Evolutionary conservation across 2,888 invertebrate species (phyloP), one percentile per base, ranked within the genome.

Genomic region (Abrostola triplasia): DNA sequence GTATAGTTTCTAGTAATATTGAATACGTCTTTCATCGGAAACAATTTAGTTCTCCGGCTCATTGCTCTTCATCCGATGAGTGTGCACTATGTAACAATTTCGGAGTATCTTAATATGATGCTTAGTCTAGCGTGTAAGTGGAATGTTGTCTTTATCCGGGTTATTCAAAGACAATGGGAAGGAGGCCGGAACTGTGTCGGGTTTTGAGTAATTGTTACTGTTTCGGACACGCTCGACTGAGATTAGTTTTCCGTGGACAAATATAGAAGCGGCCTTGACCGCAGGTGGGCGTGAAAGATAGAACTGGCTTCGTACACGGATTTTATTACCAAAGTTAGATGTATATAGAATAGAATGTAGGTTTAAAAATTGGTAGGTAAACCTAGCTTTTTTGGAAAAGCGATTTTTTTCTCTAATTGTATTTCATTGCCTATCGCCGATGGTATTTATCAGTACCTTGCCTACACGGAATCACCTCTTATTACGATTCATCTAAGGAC

Each of bases 231-330:
- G 44, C 51, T 35, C 0, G 11, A 37, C 37, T 36, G 36, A 54
- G 49, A 67, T 67, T 67, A 56, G 61, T 52, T 61, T 42, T 38
- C 37, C 44, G 10, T 11, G n/a, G 2, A 61, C 48, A 67, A 72
- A 67, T 72, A 67, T 61, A 67, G 52, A 56, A 72, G 38, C 42
- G 48, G 40, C 42, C 40, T 57, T 8, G 40, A 13, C 60, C 48
- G 67, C 42, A 42, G 59, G 66, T 8, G 49, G 57, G 24, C 37
- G 55, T 60, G 52, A 6, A 41, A 67, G 67, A 72, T 70, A 70
- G 58, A 67, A 67, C 51, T 24, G 42, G 48, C 13, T 47, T 41
- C 41, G 5, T 67, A n/a, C 47, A 13, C 24, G 24, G 24, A 24
- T 24, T 24, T 24, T 24, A 4, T 24, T 24, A 24, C 24, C 24